Evolutionary conservation across 2,888 invertebrate species (phyloP).

Genomic region (Apomyelois bistriatella): DNA sequence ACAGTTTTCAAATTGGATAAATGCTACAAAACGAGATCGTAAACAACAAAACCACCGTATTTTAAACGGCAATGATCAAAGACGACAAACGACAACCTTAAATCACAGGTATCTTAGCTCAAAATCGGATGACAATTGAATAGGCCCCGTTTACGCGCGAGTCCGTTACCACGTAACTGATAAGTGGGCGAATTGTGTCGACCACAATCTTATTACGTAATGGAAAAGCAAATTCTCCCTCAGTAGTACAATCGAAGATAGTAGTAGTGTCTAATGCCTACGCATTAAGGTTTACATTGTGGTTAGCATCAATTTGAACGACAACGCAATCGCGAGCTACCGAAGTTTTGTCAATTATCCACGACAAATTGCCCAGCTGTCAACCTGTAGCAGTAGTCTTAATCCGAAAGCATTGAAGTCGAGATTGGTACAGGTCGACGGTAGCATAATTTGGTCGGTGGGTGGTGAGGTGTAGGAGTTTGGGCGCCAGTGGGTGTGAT

Average conservation of each 20-base stretch:
- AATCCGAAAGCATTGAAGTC: conserved; percentile 42
- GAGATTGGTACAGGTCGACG: conserved; percentile 43
- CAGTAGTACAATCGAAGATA: conserved; percentile 29
- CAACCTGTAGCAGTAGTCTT: conserved; percentile 38
- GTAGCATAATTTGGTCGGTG: conserved; percentile 42
- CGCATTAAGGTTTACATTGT: conserved; percentile 47
- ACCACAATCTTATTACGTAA: conserved; percentile 48
- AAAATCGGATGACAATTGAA: conserved; percentile 14
- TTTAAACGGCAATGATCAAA: conserved; percentile 6
- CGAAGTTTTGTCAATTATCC: conserved; percentile 63
- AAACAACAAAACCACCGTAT: neutral
- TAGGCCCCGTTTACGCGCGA: conserved; percentile 19
- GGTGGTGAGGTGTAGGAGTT: conserved; percentile 59
- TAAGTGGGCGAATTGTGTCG: conserved; percentile 45
- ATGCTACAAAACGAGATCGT: conserved; percentile 3
- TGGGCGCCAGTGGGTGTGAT: conserved; percentile 73
- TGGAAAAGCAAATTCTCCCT: conserved; percentile 39
- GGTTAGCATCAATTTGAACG: conserved; percentile 57
- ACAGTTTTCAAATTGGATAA: conserved; percentile 12
- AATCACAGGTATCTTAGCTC: conserved; percentile 4
- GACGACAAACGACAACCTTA: neutral
- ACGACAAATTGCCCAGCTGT: conserved; percentile 44
- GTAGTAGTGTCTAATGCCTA: conserved; percentile 40
- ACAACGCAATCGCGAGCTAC: conserved; percentile 44
- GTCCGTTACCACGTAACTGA: conserved; percentile 35